Conservation (phyloP, 2,797 vertebrate species). For the Pangasius krempfi region DNA sequence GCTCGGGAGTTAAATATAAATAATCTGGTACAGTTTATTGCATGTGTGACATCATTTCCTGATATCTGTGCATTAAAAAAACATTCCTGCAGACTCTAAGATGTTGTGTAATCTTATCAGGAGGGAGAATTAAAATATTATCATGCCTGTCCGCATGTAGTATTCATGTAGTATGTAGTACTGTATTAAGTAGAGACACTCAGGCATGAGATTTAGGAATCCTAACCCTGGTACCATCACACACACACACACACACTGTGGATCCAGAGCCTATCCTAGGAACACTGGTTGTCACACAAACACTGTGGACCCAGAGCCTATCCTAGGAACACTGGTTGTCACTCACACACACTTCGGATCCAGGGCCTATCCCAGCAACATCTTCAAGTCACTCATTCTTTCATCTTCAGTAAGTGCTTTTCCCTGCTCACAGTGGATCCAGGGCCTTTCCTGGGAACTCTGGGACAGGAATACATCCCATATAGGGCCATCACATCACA, state of each 20-base stretch:
- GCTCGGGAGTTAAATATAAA: background rate
- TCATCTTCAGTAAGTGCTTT: background rate
- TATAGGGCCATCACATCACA: background rate
- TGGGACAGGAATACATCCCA: background rate
- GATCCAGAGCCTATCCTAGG: background rate
- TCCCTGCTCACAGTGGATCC: background rate
- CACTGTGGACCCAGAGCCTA: too few relatives aligned
- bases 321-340: too few relatives aligned
- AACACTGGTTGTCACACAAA: background rate
- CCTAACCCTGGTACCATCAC: background rate
- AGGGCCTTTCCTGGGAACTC: background rate
- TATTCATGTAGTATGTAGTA: background rate
- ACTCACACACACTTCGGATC: background rate
- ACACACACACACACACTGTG: background rate
- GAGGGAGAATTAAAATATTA: background rate
- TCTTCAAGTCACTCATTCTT: background rate
- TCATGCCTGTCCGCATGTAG: background rate
- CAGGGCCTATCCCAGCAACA: background rate
- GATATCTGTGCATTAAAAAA: background rate
- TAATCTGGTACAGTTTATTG: background rate
- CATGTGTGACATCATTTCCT: background rate
- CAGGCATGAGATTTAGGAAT: background rate
- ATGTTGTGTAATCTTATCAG: background rate
- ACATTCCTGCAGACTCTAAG: background rate
- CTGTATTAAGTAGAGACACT: background rate